Evolutionary conservation across 2,888 invertebrate genomes (phyloP).

Genomic region (Microctonus hyperodae): DNA sequence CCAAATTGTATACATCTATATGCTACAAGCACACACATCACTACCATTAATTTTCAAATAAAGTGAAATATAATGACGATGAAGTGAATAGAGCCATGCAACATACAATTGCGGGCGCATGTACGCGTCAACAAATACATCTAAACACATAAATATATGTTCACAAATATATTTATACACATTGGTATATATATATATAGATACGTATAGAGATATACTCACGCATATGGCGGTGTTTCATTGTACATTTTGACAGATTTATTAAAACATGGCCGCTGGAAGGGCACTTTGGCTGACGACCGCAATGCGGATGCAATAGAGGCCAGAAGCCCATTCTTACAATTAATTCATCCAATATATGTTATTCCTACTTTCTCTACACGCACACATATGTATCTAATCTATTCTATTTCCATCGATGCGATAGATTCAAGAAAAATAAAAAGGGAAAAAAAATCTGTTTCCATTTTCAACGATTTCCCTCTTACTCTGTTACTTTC

Average conservation of each 20-base stretch:
- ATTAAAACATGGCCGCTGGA: slow-evolving; percentile 15
- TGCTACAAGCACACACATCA: neutral
- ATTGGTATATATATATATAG: too few species aligned
- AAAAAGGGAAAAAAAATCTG: too few species aligned
- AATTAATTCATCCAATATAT: slow-evolving; percentile 33
- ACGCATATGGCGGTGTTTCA: neutral
- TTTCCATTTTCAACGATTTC: neutral
- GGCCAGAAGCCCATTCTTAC: slow-evolving; percentile 24
- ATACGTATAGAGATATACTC: neutral
- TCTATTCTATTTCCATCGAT: too few species aligned
- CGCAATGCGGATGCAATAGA: slow-evolving; percentile 49
- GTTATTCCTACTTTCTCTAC: neutral
- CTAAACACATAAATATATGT: too few species aligned
- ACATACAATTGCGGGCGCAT: neutral
- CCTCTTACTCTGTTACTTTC: neutral
- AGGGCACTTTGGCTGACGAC: slow-evolving; percentile 39
- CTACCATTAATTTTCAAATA: slow-evolving; percentile 10
- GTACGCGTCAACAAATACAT: too few species aligned
- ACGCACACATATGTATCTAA: too few species aligned
- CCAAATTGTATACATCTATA: neutral
- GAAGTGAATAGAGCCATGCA: neutral
- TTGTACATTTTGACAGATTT: slow-evolving; percentile 15
- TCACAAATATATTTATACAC: too few species aligned
- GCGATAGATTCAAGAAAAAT: too few species aligned
- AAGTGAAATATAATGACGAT: slow-evolving; percentile 16